Percentiles rank a stretch among this genome's conserved stretches.
These are phyloP conservation scores for Atrina japonica DNA, from an alignment of 2,888 invertebrate species.

Conservation along the genomic window DNA sequence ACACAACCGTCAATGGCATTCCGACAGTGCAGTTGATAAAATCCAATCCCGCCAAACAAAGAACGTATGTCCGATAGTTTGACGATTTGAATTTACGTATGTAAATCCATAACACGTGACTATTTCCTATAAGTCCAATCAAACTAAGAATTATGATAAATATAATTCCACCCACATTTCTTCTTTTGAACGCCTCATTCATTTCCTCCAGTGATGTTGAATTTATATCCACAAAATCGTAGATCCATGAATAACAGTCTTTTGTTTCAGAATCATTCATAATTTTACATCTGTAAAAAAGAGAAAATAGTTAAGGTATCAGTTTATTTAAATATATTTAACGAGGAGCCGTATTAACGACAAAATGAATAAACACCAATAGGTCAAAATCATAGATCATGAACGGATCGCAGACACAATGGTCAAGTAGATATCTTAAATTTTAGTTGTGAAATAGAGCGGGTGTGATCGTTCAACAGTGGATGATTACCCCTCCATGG, in stretches of 20 bases:
- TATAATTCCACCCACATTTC: constrained; percentile 51
- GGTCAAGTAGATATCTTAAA: too few relatives aligned
- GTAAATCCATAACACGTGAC: constrained; percentile 55
- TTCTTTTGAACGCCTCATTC: constrained; percentile 43
- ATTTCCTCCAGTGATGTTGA: constrained; percentile 44
- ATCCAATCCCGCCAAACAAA: constrained; percentile 52
- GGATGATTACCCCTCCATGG: too few relatives aligned
- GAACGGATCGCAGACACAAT: too few relatives aligned
- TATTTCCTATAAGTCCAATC: constrained; percentile 52
- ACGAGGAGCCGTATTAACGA: too few relatives aligned
- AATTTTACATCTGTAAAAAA: too few relatives aligned
- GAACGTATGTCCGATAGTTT: constrained; percentile 54
- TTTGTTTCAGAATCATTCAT: constrained; percentile 5
- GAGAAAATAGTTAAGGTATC: too few relatives aligned
- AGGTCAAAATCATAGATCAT: too few relatives aligned
- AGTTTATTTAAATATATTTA: too few relatives aligned
- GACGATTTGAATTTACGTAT: constrained; percentile 46
- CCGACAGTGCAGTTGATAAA: constrained; percentile 50
- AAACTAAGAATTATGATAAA: constrained; percentile 46
- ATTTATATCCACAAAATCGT: not conserved
- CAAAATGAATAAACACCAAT: too few relatives aligned
- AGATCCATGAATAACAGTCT: constrained; percentile 26
- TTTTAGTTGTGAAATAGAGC: too few relatives aligned
- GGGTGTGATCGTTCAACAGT: too few relatives aligned
- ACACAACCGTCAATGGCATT: constrained; percentile 51